Evolutionary conservation across 1,140 invertebrate genomes (phyloP).

Genomic region (Apis florea): DNA sequence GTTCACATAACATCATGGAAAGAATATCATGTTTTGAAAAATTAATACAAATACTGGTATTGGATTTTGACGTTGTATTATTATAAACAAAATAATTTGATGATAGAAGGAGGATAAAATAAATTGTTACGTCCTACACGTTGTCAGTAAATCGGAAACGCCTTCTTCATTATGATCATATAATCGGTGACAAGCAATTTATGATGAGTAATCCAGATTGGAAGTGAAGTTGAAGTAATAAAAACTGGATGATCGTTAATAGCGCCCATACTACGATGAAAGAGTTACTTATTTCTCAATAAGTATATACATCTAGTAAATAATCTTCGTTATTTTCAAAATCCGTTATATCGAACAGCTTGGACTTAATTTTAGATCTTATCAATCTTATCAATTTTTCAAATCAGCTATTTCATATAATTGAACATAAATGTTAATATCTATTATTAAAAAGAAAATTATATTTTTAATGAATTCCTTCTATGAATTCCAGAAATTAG

Average conservation of each 20-base stretch:
- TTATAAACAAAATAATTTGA: background rate
- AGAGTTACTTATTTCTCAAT: slow-evolving; percentile 14
- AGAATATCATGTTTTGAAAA: no score
- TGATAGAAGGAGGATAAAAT: no score
- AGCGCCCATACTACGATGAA: slow-evolving; percentile 5
- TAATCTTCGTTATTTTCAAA: background rate
- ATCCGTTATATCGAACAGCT: background rate
- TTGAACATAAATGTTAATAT: background rate
- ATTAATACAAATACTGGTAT: background rate
- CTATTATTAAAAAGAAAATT: background rate
- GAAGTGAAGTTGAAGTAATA: background rate
- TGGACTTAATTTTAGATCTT: background rate
- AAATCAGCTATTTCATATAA: background rate
- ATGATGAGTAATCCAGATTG: background rate
- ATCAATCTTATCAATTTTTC: background rate
- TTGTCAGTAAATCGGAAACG: background rate
- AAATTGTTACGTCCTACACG: background rate
- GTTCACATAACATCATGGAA: background rate
- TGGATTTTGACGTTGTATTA: no score
- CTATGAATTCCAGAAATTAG: background rate
- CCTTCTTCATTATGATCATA: background rate
- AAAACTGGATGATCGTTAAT: background rate
- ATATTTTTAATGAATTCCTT: background rate
- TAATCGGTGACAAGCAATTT: background rate
- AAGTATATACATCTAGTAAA: background rate